A percentile compares a stretch with the other conserved stretches of the same genome.
Evolutionary conservation across 2,888 invertebrate genomes (phyloP).

Genomic region (Lapara coniferarum): DNA sequence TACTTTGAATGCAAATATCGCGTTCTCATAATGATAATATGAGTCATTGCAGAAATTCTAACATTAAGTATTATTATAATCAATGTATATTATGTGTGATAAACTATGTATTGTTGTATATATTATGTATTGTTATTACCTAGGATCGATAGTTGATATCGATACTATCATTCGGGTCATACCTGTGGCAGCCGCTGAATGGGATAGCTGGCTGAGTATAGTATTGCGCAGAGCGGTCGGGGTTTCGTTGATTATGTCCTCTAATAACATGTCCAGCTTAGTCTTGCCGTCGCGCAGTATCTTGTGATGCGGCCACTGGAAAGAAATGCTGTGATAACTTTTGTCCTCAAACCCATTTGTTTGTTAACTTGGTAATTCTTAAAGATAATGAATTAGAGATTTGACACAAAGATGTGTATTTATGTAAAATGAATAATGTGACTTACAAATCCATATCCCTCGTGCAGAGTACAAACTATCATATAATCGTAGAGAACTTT

Average conservation of each 20-base stretch:
- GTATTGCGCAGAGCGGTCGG: constrained; percentile 26
- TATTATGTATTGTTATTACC: not conserved
- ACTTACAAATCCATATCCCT: constrained; percentile 69
- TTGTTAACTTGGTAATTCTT: too few species aligned
- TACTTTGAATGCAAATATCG: too few species aligned
- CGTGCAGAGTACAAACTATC: constrained; percentile 51
- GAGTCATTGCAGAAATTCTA: too few species aligned
- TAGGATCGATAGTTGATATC: not conserved
- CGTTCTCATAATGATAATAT: too few species aligned
- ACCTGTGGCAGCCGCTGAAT: constrained; percentile 39
- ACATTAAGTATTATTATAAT: too few species aligned
- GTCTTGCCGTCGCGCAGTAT: constrained; percentile 46
- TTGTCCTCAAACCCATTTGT: not conserved
- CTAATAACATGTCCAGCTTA: constrained; percentile 42
- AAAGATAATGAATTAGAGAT: too few species aligned
- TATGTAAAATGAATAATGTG: not conserved
- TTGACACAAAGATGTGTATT: not conserved
- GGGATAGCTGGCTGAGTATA: constrained; percentile 31
- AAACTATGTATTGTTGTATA: too few species aligned
- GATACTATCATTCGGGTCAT: not conserved
- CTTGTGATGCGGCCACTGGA: constrained; percentile 60
- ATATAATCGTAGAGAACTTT: constrained; percentile 49
- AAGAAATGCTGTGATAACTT: constrained; percentile 9
- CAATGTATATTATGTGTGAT: too few species aligned
- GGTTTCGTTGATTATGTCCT: constrained; percentile 41